A percentile compares a stretch with the other conserved stretches of the same genome.
phyloP scores from a whole-genome alignment of 2,113 vertebrate genomes.

The Empidonax traillii region DNA sequence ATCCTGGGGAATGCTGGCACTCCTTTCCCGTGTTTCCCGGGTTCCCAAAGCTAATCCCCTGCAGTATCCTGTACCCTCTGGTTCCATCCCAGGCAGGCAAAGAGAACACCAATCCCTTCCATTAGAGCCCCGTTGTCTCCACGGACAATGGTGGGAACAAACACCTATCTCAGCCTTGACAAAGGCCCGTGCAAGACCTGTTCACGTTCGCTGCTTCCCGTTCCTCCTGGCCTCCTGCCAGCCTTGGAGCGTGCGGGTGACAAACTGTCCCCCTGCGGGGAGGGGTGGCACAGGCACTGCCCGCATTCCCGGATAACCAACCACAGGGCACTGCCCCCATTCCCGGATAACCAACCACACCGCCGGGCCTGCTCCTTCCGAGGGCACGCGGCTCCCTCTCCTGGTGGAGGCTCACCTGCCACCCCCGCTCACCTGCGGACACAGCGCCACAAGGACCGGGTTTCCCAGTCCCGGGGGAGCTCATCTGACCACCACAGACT shows the following conservation, averaged over 20 bases:
- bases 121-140: neutral
- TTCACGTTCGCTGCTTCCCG: neutral
- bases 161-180: neutral
- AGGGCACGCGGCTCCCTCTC: conserved; percentile 35
- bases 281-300: neutral
- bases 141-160: neutral
- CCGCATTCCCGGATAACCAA: too few species aligned
- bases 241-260: neutral
- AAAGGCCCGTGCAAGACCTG: neutral
- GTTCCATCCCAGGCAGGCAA: neutral
- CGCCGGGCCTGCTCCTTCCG: rapidly evolving
- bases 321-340: neutral
- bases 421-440: rapidly evolving
- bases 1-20: neutral
- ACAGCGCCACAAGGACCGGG: rapidly evolving
- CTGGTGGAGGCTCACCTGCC: neutral
- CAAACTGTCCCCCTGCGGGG: neutral
- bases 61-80: neutral
- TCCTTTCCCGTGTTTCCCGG: neutral
- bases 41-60: neutral
- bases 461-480: rapidly evolving
- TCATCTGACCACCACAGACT: too few species aligned
- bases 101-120: neutral
- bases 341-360: rapidly evolving
- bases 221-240: neutral